A percentile compares a stretch with the other conserved stretches of the same genome.
phyloP scores from a whole-genome alignment of 2,888 invertebrate species.

The Gisinianus flammeolus region DNA sequence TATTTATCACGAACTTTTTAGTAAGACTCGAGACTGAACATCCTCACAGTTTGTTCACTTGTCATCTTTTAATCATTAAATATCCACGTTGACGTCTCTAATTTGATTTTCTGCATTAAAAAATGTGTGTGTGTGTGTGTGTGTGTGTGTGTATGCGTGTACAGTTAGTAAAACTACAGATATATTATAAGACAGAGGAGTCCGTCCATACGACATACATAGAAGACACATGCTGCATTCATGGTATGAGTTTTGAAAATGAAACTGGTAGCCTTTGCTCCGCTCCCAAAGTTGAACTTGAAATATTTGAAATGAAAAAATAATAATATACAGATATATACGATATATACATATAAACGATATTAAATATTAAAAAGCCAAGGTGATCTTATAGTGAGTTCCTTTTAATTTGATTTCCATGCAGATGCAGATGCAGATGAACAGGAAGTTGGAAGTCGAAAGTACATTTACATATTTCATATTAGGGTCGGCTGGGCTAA shows the following conservation, averaged over 20 bases:
- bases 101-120: constrained; percentile 8
- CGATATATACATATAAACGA: not conserved
- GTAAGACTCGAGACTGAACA: not conserved
- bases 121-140: too few species aligned
- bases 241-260: not conserved
- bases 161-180: not conserved
- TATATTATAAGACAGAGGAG: too few species aligned
- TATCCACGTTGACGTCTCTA: constrained; percentile 17
- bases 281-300: not conserved
- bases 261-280: not conserved
- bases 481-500: too few species aligned
- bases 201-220: not conserved
- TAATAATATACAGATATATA: not conserved
- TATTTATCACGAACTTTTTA: not conserved
- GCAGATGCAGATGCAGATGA: not conserved
- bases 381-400: too few species aligned
- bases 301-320: not conserved
- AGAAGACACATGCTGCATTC: too few species aligned
- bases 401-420: not conserved
- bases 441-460: not conserved
- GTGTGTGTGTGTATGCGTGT: not conserved
- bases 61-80: constrained; percentile 13
- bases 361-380: too few species aligned
- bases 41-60: constrained; percentile 25
- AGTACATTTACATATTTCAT: too few species aligned